These are phyloP conservation scores for Cydia fagiglandana DNA, from an alignment of 1,140 invertebrate species.

Conservation along the genomic window DNA sequence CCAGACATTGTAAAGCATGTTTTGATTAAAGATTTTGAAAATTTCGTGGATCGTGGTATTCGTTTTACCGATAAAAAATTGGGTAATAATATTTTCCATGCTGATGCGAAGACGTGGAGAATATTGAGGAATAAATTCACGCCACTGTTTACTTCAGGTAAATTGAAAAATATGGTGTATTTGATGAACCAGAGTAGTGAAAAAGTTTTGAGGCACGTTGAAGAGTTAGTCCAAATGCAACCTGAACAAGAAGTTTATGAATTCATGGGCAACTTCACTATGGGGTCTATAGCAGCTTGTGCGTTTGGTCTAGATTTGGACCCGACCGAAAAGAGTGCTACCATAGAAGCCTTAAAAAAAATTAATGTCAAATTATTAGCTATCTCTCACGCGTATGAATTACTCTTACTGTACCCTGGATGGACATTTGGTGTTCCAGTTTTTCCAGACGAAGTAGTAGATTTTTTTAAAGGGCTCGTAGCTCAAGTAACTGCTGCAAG, in stretches of 20 bases:
- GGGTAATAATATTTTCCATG: conserved; percentile 66
- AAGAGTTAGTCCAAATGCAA: conserved; percentile 36
- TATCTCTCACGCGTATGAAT: conserved; percentile 37
- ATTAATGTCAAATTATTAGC: conserved; percentile 43
- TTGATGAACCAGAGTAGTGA: conserved; percentile 57
- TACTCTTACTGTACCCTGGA: conserved; percentile 52
- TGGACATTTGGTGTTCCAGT: conserved; percentile 43
- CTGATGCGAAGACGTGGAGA: conserved; percentile 79
- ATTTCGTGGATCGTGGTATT: conserved; percentile 76
- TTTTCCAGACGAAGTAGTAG: conserved; percentile 41
- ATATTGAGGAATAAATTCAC: conserved; percentile 78
- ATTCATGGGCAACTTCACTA: conserved; percentile 64
- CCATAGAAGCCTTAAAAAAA: conserved; percentile 36
- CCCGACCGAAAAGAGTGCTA: conserved; percentile 33
- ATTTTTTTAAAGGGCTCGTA: conserved; percentile 50
- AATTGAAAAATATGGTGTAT: conserved; percentile 80
- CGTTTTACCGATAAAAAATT: conserved; percentile 77
- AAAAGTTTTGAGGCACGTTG: conserved; percentile 54
- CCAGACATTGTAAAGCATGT: conserved; percentile 81
- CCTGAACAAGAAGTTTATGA: conserved; percentile 65
- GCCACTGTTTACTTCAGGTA: conserved; percentile 81
- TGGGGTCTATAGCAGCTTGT: conserved; percentile 77
- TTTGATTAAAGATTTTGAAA: conserved; percentile 80
- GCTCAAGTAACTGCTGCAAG: conserved; percentile 40
- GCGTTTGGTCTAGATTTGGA: conserved; percentile 81